Evolutionary conservation across 35 echinoderm and acorn worm species (phyloP).

Genomic region (Nesometra sesokonis): DNA sequence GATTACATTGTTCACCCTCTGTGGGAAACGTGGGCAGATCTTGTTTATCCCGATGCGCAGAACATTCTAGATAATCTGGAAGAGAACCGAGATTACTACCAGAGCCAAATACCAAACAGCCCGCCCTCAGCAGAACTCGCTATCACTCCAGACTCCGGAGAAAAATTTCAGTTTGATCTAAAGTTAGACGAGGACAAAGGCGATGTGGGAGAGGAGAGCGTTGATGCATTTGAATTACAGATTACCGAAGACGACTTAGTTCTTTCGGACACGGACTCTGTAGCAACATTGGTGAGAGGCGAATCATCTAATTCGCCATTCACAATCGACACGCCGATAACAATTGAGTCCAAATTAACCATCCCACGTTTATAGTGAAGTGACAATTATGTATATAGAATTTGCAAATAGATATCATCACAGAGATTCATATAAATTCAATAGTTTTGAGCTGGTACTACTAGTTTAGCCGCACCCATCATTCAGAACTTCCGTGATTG

Average conservation of each 20-base stretch:
- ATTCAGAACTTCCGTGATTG: too few species aligned
- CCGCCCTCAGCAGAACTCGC: constrained; percentile 31
- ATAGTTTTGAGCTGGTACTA: too few species aligned
- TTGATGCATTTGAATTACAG: background rate
- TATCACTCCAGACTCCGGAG: background rate
- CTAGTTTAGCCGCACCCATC: too few species aligned
- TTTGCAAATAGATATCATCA: too few species aligned
- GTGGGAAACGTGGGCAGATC: constrained; percentile 98
- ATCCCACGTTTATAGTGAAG: background rate
- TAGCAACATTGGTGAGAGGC: background rate
- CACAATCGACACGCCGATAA: background rate
- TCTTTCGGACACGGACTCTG: background rate
- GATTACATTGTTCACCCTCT: constrained; percentile 92
- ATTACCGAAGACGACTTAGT: background rate
- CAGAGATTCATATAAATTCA: too few species aligned
- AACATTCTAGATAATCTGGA: constrained; percentile 81
- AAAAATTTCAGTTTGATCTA: constrained; percentile 5
- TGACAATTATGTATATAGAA: too few species aligned
- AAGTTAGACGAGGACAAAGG: background rate
- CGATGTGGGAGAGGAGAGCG: background rate
- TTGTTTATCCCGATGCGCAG: constrained; percentile 92
- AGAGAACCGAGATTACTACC: constrained; percentile 86
- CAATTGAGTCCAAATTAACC: background rate
- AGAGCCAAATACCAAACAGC: constrained; percentile 70
- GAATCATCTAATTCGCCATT: background rate